A percentile compares a stretch with the other conserved stretches of the same genome.
Conservation (phyloP, 2,797 vertebrate species). For the Mareca penelope region DNA sequence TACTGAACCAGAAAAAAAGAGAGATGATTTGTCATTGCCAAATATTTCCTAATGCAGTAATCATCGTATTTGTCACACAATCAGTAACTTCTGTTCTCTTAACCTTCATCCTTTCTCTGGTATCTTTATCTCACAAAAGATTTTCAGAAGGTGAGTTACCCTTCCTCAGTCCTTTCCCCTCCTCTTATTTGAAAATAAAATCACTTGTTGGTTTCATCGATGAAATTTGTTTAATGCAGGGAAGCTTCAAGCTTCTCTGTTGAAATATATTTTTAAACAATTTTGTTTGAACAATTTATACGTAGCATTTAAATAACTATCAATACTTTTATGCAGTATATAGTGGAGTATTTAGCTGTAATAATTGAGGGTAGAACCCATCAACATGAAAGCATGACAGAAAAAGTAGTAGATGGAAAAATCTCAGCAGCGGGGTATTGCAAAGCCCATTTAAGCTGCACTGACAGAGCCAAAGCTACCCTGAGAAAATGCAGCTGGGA, state of each 20-base stretch:
- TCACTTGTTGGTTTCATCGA: background rate
- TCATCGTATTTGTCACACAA: background rate
- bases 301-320: background rate
- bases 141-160: background rate
- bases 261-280: background rate
- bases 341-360: background rate
- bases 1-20: background rate
- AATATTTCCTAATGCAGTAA: background rate
- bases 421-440: background rate
- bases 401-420: background rate
- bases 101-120: background rate
- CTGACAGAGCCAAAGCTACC: background rate
- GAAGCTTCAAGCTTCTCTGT: background rate
- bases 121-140: background rate
- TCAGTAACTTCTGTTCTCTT: background rate
- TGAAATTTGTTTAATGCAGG: background rate
- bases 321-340: background rate
- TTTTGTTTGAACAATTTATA: background rate
- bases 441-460: background rate
- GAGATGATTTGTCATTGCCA: background rate
- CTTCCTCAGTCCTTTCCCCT: background rate
- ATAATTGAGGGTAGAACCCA: background rate
- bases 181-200: background rate
- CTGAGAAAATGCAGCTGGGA: background rate
- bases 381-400: no score